These are phyloP conservation scores for Oikopleura vanhoeffeni DNA, from an alignment of 23 tunicate genomes.

Conservation along the genomic window DNA sequence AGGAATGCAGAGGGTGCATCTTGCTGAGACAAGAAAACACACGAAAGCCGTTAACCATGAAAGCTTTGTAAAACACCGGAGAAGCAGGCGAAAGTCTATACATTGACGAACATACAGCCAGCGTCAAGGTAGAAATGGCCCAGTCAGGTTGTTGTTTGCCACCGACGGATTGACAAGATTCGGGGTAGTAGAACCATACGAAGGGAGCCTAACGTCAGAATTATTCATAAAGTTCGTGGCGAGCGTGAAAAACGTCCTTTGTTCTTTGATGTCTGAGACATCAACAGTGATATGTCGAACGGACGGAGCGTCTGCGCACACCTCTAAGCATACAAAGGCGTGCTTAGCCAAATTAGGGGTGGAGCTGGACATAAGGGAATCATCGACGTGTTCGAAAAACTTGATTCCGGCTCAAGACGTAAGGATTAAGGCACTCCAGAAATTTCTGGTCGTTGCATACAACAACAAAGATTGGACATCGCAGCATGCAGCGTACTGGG, in stretches of 20 bases:
- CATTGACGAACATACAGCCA: neutral
- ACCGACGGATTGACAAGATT: neutral
- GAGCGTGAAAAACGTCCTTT: no score
- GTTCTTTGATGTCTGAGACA: no score
- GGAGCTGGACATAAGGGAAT: neutral
- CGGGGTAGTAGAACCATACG: neutral
- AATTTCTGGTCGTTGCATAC: neutral
- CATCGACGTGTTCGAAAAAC: neutral
- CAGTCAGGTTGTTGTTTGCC: neutral
- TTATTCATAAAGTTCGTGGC: neutral
- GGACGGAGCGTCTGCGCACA: neutral
- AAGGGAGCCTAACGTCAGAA: neutral
- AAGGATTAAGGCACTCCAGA: neutral
- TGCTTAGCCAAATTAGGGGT: neutral
- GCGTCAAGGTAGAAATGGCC: neutral
- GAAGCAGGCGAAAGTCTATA: neutral
- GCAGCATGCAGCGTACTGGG: neutral
- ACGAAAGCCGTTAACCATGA: neutral
- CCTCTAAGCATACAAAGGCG: neutral
- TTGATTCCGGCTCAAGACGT: conserved; percentile 1
- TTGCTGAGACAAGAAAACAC: neutral
- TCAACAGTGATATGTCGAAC: neutral
- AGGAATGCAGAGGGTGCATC: neutral
- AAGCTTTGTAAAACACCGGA: neutral
- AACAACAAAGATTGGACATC: neutral